Base-by-base conservation (phyloP, 2,888 invertebrate species). In the Rosalia funebris region DNA sequence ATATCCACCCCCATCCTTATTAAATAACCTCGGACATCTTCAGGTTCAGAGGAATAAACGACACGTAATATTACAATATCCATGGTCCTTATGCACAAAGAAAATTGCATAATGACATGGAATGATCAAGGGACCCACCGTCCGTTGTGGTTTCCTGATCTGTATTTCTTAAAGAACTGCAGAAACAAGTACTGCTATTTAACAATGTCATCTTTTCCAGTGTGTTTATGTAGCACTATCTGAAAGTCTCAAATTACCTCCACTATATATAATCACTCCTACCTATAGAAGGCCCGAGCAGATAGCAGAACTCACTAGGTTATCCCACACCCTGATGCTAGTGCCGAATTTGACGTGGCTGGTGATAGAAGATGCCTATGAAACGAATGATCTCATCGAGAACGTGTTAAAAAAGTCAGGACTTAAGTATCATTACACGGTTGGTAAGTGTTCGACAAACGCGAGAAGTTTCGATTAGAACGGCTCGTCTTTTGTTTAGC, bases 291-390 rank as follows among this genome's bases (percentile, higher is more conserved):
- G 91, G 70, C 87, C 90, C 31, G 90, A 91, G 76, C 93, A 94
- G 81, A 85, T 91, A 73, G 89, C 94, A 4, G 93, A 94, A 77
- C 81, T 95, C 60, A 93, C 91, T 32, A 89, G 97, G 77, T 82
- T 98, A 58, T 91, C 93, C 4, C 93, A 97, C 76, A 91, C 95
- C 1, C 86, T 98, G 65, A 88, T 91, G 85, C 86, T 92, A 70
- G 89, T 96, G 60, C 91, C 92, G 63, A 93, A 94, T 79, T 85
- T 98, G 59, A 92, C 95, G 78, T 98, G 98, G 98, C 89, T 98
- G 68, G 84, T 98, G 37, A 87, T 98, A 20, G 97, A 98, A 83
- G 98, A 98, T 81, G 86, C 94, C 0, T 83, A 84, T 11, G 79
- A 80, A 4, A 92, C 88, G 77, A 90, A 91, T 0, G 79, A 82